Evolutionary conservation across 2,113 vertebrate species (phyloP).

Genomic region (Malurus cyaneus): DNA sequence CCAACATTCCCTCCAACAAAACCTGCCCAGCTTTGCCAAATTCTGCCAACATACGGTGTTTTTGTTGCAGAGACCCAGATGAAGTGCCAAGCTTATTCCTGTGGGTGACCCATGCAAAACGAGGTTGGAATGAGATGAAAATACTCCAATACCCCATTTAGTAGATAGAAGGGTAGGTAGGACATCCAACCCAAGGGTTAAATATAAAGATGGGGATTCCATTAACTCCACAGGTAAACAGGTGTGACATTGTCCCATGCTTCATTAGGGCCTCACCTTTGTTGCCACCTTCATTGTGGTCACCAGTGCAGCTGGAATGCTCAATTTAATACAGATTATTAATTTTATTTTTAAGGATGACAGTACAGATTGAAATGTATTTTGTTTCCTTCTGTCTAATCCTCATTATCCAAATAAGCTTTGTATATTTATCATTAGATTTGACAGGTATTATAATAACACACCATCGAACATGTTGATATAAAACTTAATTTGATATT

Average conservation of each 20-base stretch:
- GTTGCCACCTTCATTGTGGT: neutral
- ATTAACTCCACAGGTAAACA: neutral
- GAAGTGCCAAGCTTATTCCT: neutral
- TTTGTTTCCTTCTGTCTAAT: neutral
- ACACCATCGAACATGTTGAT: neutral
- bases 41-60: neutral
- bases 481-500: neutral
- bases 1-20: neutral
- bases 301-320: neutral
- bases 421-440: neutral
- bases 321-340: neutral
- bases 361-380: neutral
- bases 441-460: neutral
- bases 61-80: neutral
- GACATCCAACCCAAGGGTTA: rapidly evolving
- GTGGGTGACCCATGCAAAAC: neutral
- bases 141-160: neutral
- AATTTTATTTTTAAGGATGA: neutral
- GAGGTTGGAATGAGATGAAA: neutral
- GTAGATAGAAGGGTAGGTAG: rapidly evolving
- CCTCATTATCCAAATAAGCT: neutral
- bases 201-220: neutral
- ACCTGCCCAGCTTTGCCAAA: neutral
- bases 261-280: neutral
- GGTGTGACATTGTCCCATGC: neutral